Percentiles rank a stretch among this genome's conserved stretches.
These are phyloP conservation scores for Gambusia yucatana DNA, from an alignment of 2,797 vertebrate genomes.

Conservation along the genomic window DNA sequence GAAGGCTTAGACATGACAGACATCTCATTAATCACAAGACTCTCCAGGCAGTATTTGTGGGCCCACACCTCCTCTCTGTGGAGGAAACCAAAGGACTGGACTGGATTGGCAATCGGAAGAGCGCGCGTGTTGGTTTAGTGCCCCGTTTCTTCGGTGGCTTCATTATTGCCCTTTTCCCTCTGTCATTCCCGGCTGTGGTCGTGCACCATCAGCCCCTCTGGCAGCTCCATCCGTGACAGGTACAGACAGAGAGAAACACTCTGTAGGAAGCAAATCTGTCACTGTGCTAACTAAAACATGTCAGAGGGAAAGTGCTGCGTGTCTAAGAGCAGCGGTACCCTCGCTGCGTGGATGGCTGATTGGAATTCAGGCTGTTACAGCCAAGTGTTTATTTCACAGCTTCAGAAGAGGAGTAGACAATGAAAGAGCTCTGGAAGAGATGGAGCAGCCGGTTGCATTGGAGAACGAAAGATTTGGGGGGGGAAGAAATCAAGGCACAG, in stretches of 20 bases:
- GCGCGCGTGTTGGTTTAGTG: constrained; percentile 40
- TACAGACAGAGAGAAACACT: constrained; percentile 71
- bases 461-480: constrained; percentile 10
- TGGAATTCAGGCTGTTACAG: constrained; percentile 49
- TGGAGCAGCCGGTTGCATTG: constrained; percentile 26
- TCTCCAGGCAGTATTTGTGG: constrained; percentile 57
- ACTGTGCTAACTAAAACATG: constrained; percentile 77
- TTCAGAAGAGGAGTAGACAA: constrained; percentile 37
- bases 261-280: constrained; percentile 75
- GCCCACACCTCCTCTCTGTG: constrained; percentile 46
- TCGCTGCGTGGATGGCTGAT: constrained; percentile 51
- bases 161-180: constrained; percentile 65
- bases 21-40: constrained; percentile 69
- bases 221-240: constrained; percentile 79
- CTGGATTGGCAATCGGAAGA: constrained; percentile 48
- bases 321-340: constrained; percentile 29
- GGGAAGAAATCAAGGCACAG: constrained; percentile 50
- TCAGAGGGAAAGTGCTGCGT: constrained; percentile 56
- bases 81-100: constrained; percentile 61
- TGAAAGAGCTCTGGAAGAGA: constrained; percentile 48
- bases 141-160: constrained; percentile 64
- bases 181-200: constrained; percentile 51
- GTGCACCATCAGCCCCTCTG: constrained; percentile 71
- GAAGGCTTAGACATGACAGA: constrained; percentile 70
- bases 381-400: constrained; percentile 54